Evolutionary conservation across 2,888 invertebrate genomes (phyloP).

Genomic region (Gryllus longicercus): DNA sequence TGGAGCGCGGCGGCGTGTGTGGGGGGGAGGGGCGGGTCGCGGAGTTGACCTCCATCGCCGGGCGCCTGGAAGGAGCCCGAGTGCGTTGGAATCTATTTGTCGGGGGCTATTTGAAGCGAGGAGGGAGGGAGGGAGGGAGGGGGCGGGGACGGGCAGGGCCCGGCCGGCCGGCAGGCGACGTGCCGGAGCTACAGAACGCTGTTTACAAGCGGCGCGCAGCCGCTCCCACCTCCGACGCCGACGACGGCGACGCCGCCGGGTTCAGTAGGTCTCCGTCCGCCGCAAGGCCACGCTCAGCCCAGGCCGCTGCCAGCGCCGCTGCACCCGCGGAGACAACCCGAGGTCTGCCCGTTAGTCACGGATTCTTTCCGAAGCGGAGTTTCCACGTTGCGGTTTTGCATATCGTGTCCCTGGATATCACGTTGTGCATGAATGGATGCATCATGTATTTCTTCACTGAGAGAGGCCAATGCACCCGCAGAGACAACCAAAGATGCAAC

Average conservation of each 20-base stretch:
- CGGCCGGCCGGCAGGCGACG: background rate
- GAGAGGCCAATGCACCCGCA: no score
- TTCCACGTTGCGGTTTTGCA: no score
- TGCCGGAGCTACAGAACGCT: background rate
- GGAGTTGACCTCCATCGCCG: background rate
- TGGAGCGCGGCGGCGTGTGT: no score
- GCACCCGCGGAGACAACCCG: no score
- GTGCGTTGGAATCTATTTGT: constrained; percentile 8
- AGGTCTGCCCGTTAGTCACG: no score
- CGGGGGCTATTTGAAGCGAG: background rate
- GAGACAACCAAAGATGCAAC: no score
- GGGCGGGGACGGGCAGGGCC: background rate
- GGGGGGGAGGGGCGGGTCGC: no score
- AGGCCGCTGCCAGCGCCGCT: background rate
- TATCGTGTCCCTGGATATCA: no score
- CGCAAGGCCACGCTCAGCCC: background rate
- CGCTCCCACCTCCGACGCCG: background rate
- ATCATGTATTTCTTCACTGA: no score
- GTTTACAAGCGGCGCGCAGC: background rate
- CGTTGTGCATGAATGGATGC: no score
- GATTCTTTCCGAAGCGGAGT: no score
- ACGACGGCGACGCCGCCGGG: background rate
- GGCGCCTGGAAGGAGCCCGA: background rate
- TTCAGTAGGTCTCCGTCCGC: background rate
- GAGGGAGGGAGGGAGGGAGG: background rate